Conservation (phyloP, 2,797 vertebrate genomes). For the Enteromius thamalakanensis region DNA sequence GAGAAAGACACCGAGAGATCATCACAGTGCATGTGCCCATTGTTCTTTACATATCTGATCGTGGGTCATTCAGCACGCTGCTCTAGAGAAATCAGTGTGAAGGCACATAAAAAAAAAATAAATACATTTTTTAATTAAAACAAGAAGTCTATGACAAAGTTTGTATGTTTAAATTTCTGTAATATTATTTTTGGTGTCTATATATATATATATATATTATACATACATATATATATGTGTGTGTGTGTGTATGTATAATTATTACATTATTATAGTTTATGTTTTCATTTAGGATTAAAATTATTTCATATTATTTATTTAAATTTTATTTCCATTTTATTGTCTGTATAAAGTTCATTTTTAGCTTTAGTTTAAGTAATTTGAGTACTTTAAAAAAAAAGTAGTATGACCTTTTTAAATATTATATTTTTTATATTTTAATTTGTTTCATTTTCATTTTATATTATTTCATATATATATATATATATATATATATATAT, state of each 20-base stretch:
- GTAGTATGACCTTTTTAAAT: too few species aligned
- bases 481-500: too few species aligned
- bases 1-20: constrained; percentile 21
- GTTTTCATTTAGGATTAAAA: not conserved
- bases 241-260: not conserved
- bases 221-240: too few species aligned
- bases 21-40: constrained; percentile 2
- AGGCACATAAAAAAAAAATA: not conserved
- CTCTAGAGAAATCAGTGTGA: not conserved
- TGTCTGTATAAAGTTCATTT: not conserved
- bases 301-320: not conserved
- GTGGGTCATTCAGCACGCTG: not conserved
- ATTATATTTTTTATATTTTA: too few species aligned
- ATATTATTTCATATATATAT: too few species aligned
- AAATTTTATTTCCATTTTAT: not conserved
- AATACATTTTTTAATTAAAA: not conserved
- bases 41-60: constrained; percentile 29
- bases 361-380: not conserved
- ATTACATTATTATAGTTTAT: accelerated
- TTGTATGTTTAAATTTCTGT: not conserved
- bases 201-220: too few species aligned
- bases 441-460: not conserved
- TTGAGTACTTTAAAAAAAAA: not conserved
- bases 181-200: not conserved
- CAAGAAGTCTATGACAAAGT: not conserved